phyloP scores from a whole-genome alignment of 2,113 vertebrate species.

The Otocyon megalotis region DNA sequence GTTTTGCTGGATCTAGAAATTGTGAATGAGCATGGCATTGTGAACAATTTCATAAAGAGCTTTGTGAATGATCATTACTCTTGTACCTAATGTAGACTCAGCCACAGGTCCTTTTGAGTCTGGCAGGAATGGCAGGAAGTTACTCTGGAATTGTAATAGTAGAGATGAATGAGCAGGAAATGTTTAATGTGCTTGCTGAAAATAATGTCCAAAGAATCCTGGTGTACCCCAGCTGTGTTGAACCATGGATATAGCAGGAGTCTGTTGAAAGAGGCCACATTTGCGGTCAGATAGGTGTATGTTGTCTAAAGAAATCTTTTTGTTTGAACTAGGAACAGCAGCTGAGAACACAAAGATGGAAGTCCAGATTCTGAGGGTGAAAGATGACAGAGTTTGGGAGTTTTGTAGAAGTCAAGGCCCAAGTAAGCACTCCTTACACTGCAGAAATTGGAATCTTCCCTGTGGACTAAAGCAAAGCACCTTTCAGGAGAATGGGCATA shows the following conservation, averaged over 20 bases:
- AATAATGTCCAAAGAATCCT: neutral
- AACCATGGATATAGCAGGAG: neutral
- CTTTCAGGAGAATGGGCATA: neutral
- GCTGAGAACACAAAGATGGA: slow-evolving; percentile 1
- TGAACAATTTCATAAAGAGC: neutral
- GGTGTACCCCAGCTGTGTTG: neutral
- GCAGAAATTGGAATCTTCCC: slow-evolving; percentile 24
- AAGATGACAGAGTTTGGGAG: neutral
- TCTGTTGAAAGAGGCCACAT: neutral
- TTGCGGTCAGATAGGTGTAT: neutral
- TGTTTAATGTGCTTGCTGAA: neutral
- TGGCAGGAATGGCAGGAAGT: neutral
- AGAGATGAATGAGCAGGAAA: slow-evolving; percentile 28
- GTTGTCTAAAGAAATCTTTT: neutral
- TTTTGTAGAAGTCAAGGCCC: slow-evolving; percentile 2
- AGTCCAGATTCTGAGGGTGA: neutral
- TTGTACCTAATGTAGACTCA: neutral
- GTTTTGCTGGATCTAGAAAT: neutral
- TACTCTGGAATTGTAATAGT: neutral
- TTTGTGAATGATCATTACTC: slow-evolving; percentile 2
- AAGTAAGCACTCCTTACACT: neutral
- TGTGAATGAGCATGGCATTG: slow-evolving; percentile 1
- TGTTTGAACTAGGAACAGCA: neutral
- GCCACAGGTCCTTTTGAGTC: neutral
- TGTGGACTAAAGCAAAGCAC: neutral